phyloP scores from a whole-genome alignment of 1,140 invertebrate species.

The Chionoecetes opilio region DNA sequence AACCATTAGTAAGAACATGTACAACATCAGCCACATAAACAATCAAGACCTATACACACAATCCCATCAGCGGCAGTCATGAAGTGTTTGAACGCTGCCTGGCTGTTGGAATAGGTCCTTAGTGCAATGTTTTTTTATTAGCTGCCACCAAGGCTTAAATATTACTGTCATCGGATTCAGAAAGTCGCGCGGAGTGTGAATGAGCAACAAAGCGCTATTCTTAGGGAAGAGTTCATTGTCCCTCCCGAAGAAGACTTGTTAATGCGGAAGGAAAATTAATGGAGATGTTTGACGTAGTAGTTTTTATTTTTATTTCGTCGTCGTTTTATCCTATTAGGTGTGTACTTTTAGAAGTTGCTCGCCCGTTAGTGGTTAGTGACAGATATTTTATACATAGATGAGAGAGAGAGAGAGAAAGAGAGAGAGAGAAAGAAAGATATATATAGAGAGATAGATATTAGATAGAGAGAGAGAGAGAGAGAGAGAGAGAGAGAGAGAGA shows the following conservation, averaged over 20 bases:
- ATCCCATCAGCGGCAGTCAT: neutral
- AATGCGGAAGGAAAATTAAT: constrained; percentile 3
- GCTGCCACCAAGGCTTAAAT: neutral
- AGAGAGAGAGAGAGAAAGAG: no score
- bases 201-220: constrained; percentile 2
- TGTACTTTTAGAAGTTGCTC: neutral
- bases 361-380: neutral
- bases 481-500: constrained; percentile 17
- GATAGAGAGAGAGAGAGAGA: no score
- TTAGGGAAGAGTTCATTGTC: constrained; percentile 16
- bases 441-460: no score
- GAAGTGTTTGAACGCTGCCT: neutral
- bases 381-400: neutral
- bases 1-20: no score
- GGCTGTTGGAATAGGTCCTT: no score
- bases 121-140: neutral
- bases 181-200: neutral
- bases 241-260: neutral
- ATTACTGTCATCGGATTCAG: constrained; percentile 5
- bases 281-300: neutral
- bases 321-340: neutral
- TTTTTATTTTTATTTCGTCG: neutral
- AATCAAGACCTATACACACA: neutral
- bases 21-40: neutral
- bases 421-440: no score